Base-by-base conservation (phyloP, 1,140 invertebrate species). In the Pentalonia nigronervosa region DNA sequence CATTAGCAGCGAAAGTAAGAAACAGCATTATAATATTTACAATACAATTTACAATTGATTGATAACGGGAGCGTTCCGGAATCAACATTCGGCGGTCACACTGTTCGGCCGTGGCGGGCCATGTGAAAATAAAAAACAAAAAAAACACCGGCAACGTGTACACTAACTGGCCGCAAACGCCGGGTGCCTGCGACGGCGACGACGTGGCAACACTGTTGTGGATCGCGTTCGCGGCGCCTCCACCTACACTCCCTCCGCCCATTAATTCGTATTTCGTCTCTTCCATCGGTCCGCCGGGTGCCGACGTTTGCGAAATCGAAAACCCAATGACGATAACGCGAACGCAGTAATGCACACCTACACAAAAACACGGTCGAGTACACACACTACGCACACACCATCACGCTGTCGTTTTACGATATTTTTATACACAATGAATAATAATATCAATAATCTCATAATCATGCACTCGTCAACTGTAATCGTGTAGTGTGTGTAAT, bases 141-240 rank as follows among this genome's bases (percentile, higher is more conserved):
- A 87, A 89, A 56, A 56, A 56, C 53, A 89, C n/a, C 53, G 89
- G 89, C 89, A 67, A 90, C 89, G 89, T 90, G 89, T 90, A 41
- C 30, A 36, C 20, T 1, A 17, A 30, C 41, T 45, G 47, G 25
- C 36, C 14, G 89, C 36, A n/a, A 67, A 67, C 53, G 89, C 53
- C 89, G 36, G 36, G 45, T 48, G 36, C 48, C 34, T 36, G 48
- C 50, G 60, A 86, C 23, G 41, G 50, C 56, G 60, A 76, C 21
- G 36, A 67, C 53, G 41, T 45, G 89, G 89, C 89, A 67, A 90
- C 89, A 90, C 89, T 90, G 89, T 60, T 34, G 20, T 34, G 20
- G n/a, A 53, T 34, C n/a, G 87, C n/a, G n/a, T 17, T 21, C 34
- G 48, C n/a, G n/a, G 86, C 47, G 87, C 9, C 87, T 50, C 20